Percentiles rank a stretch among this genome's conserved stretches.
Evolutionary conservation across 2,888 invertebrate species (phyloP).

Genomic region (Drosophila hamatofila): DNA sequence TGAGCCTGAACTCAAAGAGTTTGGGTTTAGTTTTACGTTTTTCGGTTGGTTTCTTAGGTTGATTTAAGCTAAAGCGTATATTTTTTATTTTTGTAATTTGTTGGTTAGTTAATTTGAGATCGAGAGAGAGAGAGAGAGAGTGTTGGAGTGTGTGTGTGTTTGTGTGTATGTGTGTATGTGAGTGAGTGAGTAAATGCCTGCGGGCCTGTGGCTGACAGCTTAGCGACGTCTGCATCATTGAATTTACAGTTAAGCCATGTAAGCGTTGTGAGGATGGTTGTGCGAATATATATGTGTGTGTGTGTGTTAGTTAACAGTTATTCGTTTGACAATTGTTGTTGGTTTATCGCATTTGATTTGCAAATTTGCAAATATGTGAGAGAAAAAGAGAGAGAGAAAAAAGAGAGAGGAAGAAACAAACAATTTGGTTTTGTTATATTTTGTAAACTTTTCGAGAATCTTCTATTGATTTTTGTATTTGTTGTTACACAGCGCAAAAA

Average conservation of each 20-base stretch:
- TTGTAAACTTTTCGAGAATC: constrained; percentile 26
- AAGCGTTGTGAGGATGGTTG: background rate
- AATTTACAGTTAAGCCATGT: constrained; percentile 21
- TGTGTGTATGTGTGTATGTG: background rate
- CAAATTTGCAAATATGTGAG: constrained; percentile 4
- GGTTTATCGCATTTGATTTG: constrained; percentile 29
- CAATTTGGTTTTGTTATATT: constrained; percentile 40
- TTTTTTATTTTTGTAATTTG: background rate
- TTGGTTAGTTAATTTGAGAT: constrained; percentile 43
- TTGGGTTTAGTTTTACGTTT: constrained; percentile 9
- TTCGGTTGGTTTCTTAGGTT: constrained; percentile 36
- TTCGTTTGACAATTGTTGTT: constrained; percentile 44
- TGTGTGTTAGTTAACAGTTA: constrained; percentile 18
- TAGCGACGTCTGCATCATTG: constrained; percentile 66
- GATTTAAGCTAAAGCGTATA: constrained; percentile 56
- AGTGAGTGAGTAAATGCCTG: constrained; percentile 52
- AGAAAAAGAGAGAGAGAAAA: constrained; percentile 51
- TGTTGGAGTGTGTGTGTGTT: constrained; percentile 19
- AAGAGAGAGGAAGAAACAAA: constrained; percentile 70
- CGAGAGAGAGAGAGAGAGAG: constrained; percentile 2
- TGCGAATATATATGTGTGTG: constrained; percentile 13
- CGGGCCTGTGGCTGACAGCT: constrained; percentile 55
- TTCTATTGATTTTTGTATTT: constrained; percentile 1
- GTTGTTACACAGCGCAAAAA: background rate
- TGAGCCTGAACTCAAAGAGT: constrained; percentile 23